Base-by-base conservation (phyloP, 2,797 vertebrate species). In the Acestrorhynchus altus region DNA sequence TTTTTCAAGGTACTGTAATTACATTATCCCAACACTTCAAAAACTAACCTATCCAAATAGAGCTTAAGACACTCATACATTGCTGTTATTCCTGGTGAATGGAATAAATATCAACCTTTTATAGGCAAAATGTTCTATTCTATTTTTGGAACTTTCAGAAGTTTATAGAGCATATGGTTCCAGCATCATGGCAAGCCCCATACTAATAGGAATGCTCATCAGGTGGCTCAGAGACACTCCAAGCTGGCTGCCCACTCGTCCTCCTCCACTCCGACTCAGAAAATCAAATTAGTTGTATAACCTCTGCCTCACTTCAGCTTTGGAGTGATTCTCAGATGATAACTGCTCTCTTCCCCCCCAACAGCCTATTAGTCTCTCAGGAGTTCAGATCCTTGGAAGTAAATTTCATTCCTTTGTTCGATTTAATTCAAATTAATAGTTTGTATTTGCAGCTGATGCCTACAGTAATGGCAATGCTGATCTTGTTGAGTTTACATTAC, bases 281-380 rank as follows among this genome's bases (percentile, higher is more conserved):
- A 22, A 46, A 76, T 66, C 64, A 47, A 56, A 79, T 76, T 51
- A 56, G 61, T 83, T 69, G 12, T 74, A 52, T 51, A 54, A 65
- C 54, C 54, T 52, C 13, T 28, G 68, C 73, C 75, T 65, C 20
- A 15, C n/a, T 35, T 56, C 22, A 31, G n/a, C 31, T 64, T 77
- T 64, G 12, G 54, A 12, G 26, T 42, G 39, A 42, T 44, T 46
- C 16, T 47, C 28, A 56, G 40, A 51, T 69, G 18, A 56, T 72
- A 57, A 57, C 60, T 79, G 44, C 16, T 39, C 8, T 68, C 20
- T 52, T 66, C 6, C 24, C 31, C 39, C 11, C 16, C 26, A 59
- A 56, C 40, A 63, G 26, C 26, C 68, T 74, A 65, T 76, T 42
- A 79, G 49, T 69, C 66, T 42, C 28, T 81, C 24, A 78, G 49